Conservation (phyloP, 2,113 vertebrate species). For the Orthonyx spaldingii region DNA sequence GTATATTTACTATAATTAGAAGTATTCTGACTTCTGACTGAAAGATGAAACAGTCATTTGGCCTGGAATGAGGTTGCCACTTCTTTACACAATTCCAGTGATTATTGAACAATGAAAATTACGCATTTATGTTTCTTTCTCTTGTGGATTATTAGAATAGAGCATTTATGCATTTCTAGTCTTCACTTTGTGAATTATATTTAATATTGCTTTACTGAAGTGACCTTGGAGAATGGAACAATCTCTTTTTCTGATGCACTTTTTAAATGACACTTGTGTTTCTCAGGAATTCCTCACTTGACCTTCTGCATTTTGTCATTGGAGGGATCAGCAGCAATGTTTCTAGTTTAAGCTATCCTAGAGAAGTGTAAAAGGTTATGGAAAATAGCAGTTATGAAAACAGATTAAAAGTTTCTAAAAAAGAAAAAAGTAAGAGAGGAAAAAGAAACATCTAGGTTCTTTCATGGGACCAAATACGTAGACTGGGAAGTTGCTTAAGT, state of each 20-base stretch:
- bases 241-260: slow-evolving; percentile 17
- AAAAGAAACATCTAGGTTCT: slow-evolving; percentile 71
- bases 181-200: neutral
- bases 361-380: slow-evolving; percentile 54
- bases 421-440: slow-evolving; percentile 40
- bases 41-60: slow-evolving; percentile 12
- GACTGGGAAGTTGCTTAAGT: slow-evolving; percentile 74
- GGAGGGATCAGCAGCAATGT: slow-evolving; percentile 26
- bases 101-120: neutral
- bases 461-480: slow-evolving; percentile 69
- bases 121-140: slow-evolving; percentile 9
- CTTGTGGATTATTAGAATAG: neutral
- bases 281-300: slow-evolving; percentile 42
- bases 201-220: neutral
- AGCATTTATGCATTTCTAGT: neutral
- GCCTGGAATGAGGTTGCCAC: neutral
- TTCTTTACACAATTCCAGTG: neutral
- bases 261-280: slow-evolving; percentile 13
- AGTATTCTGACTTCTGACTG: slow-evolving; percentile 17
- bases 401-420: slow-evolving; percentile 58
- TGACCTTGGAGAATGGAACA: neutral
- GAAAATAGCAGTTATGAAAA: slow-evolving; percentile 63
- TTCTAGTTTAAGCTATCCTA: slow-evolving; percentile 63
- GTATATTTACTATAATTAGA: neutral
- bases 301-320: slow-evolving; percentile 42